Evolutionary conservation across 2,113 vertebrate species (phyloP).

Genomic region (Oryzias melastigma): DNA sequence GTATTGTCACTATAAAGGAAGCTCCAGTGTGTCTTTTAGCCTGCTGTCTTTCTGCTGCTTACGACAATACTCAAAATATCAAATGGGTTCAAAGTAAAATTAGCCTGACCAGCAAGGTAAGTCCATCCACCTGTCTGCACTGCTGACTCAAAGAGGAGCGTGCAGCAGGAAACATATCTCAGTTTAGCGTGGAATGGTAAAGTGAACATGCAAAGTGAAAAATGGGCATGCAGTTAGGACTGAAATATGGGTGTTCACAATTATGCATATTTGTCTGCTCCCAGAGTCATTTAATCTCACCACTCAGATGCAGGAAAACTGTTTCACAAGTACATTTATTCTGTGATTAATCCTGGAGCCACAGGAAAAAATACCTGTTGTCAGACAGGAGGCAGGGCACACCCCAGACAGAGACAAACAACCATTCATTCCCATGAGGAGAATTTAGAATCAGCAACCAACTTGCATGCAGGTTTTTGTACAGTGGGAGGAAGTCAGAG

Average conservation of each 20-base stretch:
- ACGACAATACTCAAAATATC: slow-evolving; percentile 33
- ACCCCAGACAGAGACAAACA: slow-evolving; percentile 36
- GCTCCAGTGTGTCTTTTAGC: slow-evolving; percentile 26
- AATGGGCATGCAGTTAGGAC: slow-evolving; percentile 60
- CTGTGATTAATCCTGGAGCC: slow-evolving; percentile 63
- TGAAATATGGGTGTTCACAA: slow-evolving; percentile 71
- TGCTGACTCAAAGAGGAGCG: slow-evolving; percentile 19
- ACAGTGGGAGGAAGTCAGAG: too few relatives aligned
- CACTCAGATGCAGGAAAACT: slow-evolving; percentile 52
- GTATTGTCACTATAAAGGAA: slow-evolving; percentile 36
- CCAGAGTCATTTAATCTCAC: slow-evolving; percentile 72
- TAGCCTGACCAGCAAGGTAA: slow-evolving; percentile 30
- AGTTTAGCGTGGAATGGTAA: slow-evolving; percentile 61
- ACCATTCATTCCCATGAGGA: background rate
- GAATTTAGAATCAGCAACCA: too few relatives aligned
- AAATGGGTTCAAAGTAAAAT: slow-evolving; percentile 35
- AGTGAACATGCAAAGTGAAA: slow-evolving; percentile 70
- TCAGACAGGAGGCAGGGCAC: too few relatives aligned
- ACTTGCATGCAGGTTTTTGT: too few relatives aligned
- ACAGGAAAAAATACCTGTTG: slow-evolving; percentile 29
- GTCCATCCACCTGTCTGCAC: slow-evolving; percentile 24
- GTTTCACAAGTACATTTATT: slow-evolving; percentile 63
- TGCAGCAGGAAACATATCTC: slow-evolving; percentile 55
- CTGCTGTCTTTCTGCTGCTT: slow-evolving; percentile 22
- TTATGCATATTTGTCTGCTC: slow-evolving; percentile 68